phyloP scores from a whole-genome alignment of 2,888 invertebrate species.

The Lissonota sp. region DNA sequence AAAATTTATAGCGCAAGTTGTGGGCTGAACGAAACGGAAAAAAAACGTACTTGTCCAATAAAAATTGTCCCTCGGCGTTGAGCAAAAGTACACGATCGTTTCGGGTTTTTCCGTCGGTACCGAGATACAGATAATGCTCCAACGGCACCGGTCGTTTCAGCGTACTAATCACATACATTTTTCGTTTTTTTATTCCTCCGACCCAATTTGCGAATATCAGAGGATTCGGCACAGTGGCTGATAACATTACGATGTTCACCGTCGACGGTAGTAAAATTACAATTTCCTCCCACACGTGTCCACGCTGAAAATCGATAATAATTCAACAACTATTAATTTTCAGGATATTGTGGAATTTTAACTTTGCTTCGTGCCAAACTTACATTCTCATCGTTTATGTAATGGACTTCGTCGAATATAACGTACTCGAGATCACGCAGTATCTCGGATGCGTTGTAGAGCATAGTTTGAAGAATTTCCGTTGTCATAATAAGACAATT shows the following conservation, averaged over 20 bases:
- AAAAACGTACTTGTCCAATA: conserved; percentile 87
- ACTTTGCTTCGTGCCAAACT: conserved; percentile 62
- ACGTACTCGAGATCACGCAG: conserved; percentile 99
- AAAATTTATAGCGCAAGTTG: no score
- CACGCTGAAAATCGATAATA: conserved; percentile 87
- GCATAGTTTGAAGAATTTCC: conserved; percentile 98
- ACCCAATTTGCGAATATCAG: conserved; percentile 98
- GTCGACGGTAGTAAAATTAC: conserved; percentile 97
- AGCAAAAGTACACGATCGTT: conserved; percentile 92
- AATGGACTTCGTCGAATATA: conserved; percentile 99
- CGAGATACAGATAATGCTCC: conserved; percentile 96
- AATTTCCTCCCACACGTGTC: conserved; percentile 99
- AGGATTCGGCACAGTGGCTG: conserved; percentile 99
- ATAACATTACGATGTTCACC: conserved; percentile 98
- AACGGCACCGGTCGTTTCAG: conserved; percentile 97
- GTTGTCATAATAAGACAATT: conserved; percentile 99
- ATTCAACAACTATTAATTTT: background rate
- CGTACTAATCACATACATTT: conserved; percentile 97
- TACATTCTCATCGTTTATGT: conserved; percentile 97
- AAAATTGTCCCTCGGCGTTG: conserved; percentile 91
- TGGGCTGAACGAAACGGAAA: conserved; percentile 59
- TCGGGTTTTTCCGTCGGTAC: conserved; percentile 90
- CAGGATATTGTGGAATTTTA: no score
- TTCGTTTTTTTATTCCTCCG: conserved; percentile 93
- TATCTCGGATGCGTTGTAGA: conserved; percentile 97